phyloP scores from a whole-genome alignment of 2,113 vertebrate species.

The Myotis lucifugus region DNA sequence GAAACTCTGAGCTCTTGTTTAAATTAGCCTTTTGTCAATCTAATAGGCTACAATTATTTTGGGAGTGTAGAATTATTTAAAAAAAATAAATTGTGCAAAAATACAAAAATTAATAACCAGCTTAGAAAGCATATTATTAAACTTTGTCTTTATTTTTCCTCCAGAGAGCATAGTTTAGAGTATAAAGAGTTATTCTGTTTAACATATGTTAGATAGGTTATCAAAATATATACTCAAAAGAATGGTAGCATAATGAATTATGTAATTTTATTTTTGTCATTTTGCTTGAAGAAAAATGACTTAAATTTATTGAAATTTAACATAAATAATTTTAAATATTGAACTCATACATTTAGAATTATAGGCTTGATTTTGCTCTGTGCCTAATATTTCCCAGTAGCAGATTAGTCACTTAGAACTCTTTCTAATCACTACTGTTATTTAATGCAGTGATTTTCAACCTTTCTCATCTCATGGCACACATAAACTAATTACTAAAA shows the following conservation, averaged over 20 bases:
- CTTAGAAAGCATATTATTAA: conserved; percentile 59
- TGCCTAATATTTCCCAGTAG: conserved; percentile 37
- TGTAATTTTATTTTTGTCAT: conserved; percentile 52
- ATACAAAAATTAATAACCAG: conserved; percentile 46
- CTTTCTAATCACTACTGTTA: conserved; percentile 30
- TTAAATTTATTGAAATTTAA: conserved; percentile 66
- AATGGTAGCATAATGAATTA: conserved; percentile 66
- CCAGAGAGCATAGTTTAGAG: conserved; percentile 48
- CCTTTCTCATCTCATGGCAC: not conserved
- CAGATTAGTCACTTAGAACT: conserved; percentile 25
- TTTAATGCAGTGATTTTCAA: not conserved
- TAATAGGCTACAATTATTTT: conserved; percentile 40
- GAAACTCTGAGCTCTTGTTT: conserved; percentile 40
- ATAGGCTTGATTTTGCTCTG: not conserved
- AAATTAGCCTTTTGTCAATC: conserved; percentile 46
- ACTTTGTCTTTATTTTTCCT: conserved; percentile 63
- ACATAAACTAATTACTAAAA: not conserved
- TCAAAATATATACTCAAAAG: conserved; percentile 60
- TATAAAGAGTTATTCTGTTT: conserved; percentile 54
- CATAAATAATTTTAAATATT: conserved; percentile 69
- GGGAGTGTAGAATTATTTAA: conserved; percentile 54
- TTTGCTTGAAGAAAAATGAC: conserved; percentile 64
- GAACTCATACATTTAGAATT: conserved; percentile 63
- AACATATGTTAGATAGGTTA: conserved; percentile 57
- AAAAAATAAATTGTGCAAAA: conserved; percentile 70